Percentiles rank a stretch among this genome's conserved stretches.
phyloP scores from a whole-genome alignment of 2,797 vertebrate genomes.

The Lithobates pipiens region DNA sequence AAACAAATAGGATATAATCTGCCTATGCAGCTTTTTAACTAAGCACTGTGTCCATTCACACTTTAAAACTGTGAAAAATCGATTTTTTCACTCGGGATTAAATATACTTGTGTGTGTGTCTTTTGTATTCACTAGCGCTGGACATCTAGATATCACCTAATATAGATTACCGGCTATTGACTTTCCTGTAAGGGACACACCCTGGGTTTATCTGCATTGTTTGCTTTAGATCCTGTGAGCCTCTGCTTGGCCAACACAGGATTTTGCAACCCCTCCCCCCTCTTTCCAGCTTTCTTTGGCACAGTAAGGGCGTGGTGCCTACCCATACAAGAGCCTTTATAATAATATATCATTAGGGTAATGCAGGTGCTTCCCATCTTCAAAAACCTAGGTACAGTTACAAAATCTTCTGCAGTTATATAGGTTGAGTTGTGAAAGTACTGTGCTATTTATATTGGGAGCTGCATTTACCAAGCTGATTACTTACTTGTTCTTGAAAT shows the following conservation, averaged over 20 bases:
- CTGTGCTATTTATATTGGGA: too few species aligned
- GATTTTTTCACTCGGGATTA: neutral
- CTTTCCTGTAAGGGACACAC: constrained; percentile 64
- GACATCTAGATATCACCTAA: too few species aligned
- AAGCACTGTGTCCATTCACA: neutral
- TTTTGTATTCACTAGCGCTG: constrained; percentile 11
- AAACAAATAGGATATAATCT: neutral
- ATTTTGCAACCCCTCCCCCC: too few species aligned
- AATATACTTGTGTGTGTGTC: neutral
- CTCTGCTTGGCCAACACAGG: constrained; percentile 63
- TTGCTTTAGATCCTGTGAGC: constrained; percentile 66
- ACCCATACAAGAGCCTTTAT: neutral
- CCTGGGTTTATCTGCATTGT: constrained; percentile 65
- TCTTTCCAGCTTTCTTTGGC: constrained; percentile 24
- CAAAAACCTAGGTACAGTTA: neutral
- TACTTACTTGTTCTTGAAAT: constrained; percentile 81
- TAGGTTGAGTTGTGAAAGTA: too few species aligned
- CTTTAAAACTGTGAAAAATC: neutral
- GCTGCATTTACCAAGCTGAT: too few species aligned
- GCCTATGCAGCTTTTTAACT: neutral
- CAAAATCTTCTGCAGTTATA: neutral
- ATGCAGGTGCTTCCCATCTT: neutral
- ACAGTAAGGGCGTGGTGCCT: constrained; percentile 52
- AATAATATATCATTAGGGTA: neutral
- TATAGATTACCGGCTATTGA: constrained; percentile 63